Conservation (phyloP, 2,113 vertebrate genomes). For the Calypte anna region DNA sequence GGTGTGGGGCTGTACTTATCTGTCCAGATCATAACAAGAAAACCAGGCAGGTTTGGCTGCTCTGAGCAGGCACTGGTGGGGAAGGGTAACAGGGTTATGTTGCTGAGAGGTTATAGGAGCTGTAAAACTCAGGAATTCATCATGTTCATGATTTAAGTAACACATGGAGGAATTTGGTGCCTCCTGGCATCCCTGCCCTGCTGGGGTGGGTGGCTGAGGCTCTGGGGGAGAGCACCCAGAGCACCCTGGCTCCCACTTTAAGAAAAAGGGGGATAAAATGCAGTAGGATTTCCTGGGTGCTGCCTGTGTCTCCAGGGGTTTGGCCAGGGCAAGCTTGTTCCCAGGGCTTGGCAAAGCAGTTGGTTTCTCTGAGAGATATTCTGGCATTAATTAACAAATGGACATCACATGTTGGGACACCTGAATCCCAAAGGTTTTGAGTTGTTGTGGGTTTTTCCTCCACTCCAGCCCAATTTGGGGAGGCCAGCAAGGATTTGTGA, state of each 20-base stretch:
- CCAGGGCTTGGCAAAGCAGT: not conserved
- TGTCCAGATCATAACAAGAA: not conserved
- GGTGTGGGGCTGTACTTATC: rapidly evolving
- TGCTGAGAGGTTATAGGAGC: not conserved
- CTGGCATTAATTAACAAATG: not conserved
- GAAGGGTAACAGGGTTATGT: not conserved
- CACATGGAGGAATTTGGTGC: not conserved
- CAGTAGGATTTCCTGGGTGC: rapidly evolving
- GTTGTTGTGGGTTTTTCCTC: not conserved
- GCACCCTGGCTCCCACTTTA: not conserved
- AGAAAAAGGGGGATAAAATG: not conserved
- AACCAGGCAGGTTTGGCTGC: not conserved
- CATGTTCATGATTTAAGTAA: rapidly evolving
- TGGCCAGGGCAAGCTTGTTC: not conserved
- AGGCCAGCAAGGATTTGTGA: not conserved
- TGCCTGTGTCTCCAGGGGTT: not conserved
- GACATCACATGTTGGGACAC: rapidly evolving
- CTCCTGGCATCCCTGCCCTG: not conserved
- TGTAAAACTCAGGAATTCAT: not conserved
- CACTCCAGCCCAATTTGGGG: rapidly evolving
- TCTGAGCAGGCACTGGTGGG: not conserved
- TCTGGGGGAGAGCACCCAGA: rapidly evolving
- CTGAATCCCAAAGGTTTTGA: not conserved
- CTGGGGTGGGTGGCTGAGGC: rapidly evolving
- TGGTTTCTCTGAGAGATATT: rapidly evolving